phyloP scores from a whole-genome alignment of 2,888 invertebrate species.

The Hirudinaria manillensis region DNA sequence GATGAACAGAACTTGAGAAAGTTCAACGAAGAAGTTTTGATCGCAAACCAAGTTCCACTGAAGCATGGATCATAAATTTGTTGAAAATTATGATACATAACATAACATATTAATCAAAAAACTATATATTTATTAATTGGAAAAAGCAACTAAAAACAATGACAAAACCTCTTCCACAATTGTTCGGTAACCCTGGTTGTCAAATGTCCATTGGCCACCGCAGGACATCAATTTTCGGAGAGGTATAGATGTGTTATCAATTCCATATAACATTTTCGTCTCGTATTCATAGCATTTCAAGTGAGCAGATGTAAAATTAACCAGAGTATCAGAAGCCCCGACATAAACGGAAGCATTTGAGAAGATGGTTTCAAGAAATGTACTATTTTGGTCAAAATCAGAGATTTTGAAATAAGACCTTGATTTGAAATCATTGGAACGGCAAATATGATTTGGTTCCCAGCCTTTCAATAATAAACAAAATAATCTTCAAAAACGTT shows the following conservation, averaged over 20 bases:
- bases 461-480: not conserved
- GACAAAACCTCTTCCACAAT: conserved; percentile 26
- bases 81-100: not conserved
- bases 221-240: not conserved
- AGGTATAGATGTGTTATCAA: not conserved
- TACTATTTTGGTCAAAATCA: not conserved
- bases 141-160: not conserved
- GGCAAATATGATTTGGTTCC: conserved; percentile 10
- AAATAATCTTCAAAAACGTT: too few relatives aligned
- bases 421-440: not conserved
- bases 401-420: not conserved
- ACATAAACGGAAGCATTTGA: not conserved
- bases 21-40: conserved; percentile 35
- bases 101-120: not conserved
- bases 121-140: not conserved
- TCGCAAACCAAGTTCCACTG: conserved; percentile 39
- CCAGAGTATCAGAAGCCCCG: not conserved
- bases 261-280: not conserved
- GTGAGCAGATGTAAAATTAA: conserved; percentile 2
- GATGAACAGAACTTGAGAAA: conserved; percentile 35
- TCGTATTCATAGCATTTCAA: conserved; percentile 12
- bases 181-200: conserved; percentile 34
- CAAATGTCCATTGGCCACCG: conserved; percentile 24
- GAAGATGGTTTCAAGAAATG: too few relatives aligned
- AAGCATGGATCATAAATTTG: not conserved